Evolutionary conservation across 1,140 invertebrate genomes (phyloP), one percentile per base, ranked within the genome.

Genomic region (Venturia canescens): DNA sequence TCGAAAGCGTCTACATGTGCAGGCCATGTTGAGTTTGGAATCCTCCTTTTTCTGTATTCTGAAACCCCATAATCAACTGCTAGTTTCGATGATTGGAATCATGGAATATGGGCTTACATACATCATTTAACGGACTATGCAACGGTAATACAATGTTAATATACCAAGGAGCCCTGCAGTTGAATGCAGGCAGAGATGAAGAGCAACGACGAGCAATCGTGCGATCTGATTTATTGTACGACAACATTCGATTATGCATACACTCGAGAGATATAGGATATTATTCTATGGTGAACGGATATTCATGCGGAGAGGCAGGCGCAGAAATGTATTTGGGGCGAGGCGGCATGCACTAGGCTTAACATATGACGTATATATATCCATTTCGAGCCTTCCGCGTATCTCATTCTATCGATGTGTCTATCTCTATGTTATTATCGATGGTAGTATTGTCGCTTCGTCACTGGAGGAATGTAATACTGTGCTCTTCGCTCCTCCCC

Each of bases 171-270:
- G 50, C 18, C 38, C 5, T 5, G 60, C 66, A 69, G 60, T 7
- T 27, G 3, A 23, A 63, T 11, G 7, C n/a, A 71, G 27, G 48
- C 23, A 48, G 18, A 71, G 69, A 71, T 21, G 29, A 38, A 34
- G 31, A 71, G 69, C 69, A 21, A 23, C n/a, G 34, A 23, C 18
- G 34, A 71, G 69, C 34, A 48, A n/a, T 34, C 34, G 34, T 44
- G 69, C 69, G 69, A 38, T 23, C 69, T 71, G 69, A 71, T 71
- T 71, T 71, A 71, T 71, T 38, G 69, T 48, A 71, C 15, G 34
- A 71, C 38, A 71, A n/a, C n/a, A 21, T 71, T 71, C 69, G 34
- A 71, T 71, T 71, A 48, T 48, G 69, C 34, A 71, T 27, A 63
- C 21, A 63, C 60, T 23, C 34, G 34, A 0, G 69, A 38, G 13